A percentile compares a stretch with the other conserved stretches of the same genome.
These are phyloP conservation scores for Morone saxatilis DNA, from an alignment of 2,113 vertebrate genomes.

Conservation along the genomic window DNA sequence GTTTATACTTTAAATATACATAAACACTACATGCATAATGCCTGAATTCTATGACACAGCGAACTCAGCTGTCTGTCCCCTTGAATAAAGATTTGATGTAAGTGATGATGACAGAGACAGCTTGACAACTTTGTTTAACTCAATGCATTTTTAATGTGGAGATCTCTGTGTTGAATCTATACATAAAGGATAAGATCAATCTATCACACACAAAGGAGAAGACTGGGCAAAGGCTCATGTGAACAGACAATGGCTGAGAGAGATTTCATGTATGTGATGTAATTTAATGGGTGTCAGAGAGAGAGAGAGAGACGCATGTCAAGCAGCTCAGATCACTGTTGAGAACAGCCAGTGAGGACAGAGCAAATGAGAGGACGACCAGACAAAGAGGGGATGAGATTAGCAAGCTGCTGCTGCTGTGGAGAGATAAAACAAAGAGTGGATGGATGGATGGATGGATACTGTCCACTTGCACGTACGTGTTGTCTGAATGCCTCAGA, in stretches of 20 bases:
- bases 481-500: no score
- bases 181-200: conserved; percentile 31
- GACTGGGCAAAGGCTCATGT: conserved; percentile 16
- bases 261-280: conserved; percentile 17
- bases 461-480: neutral
- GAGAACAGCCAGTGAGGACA: conserved; percentile 13
- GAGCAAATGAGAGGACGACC: neutral
- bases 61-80: neutral
- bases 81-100: conserved; percentile 32
- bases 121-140: conserved; percentile 44
- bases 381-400: conserved; percentile 39
- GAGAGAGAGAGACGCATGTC: conserved; percentile 13
- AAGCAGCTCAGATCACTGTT: neutral
- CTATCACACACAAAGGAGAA: conserved; percentile 1
- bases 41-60: no score
- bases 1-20: no score
- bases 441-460: neutral
- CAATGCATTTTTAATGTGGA: conserved; percentile 49
- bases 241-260: conserved; percentile 9
- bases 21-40: no score
- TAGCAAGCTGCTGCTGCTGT: conserved; percentile 17
- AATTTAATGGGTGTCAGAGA: conserved; percentile 8
- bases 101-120: conserved; percentile 1
- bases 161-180: conserved; percentile 7
- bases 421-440: conserved; percentile 25